These are phyloP conservation scores for Hydractinia echinata DNA, from an alignment of 30 jellyfish, hydroid and myxozoan species.

Conservation along the genomic window DNA sequence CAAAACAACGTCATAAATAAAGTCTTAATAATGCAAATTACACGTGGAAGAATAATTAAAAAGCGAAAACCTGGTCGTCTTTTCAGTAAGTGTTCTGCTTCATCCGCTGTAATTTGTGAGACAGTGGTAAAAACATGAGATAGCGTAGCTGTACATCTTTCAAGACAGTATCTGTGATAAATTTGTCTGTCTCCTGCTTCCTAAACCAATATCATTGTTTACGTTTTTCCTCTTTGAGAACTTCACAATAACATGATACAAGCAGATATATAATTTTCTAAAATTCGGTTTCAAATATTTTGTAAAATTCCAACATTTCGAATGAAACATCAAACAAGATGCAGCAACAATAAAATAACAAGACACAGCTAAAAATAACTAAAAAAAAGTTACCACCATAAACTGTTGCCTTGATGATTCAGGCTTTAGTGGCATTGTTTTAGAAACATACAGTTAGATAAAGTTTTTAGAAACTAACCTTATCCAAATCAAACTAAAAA, in stretches of 20 bases:
- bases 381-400: too few species aligned
- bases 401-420: too few species aligned
- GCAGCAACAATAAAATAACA: too few species aligned
- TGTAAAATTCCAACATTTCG: too few species aligned
- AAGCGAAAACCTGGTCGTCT: constrained; percentile 73
- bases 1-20: not conserved
- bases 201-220: constrained; percentile 24
- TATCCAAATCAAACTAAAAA: constrained; percentile 29
- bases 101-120: constrained; percentile 97
- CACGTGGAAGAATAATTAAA: not conserved
- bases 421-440: too few species aligned
- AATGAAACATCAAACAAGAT: too few species aligned
- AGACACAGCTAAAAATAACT: too few species aligned
- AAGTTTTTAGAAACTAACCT: constrained; percentile 12
- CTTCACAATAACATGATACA: too few species aligned
- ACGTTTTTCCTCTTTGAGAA: not conserved
- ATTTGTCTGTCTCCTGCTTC: constrained; percentile 98
- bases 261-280: too few species aligned
- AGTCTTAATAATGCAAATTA: not conserved
- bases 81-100: constrained; percentile 78
- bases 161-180: constrained; percentile 90
- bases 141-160: constrained; percentile 82
- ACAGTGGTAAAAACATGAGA: constrained; percentile 97
- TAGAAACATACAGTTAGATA: too few species aligned
- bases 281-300: too few species aligned